Base-by-base conservation (phyloP, 2,797 vertebrate species). In the Prunella strophiata region DNA sequence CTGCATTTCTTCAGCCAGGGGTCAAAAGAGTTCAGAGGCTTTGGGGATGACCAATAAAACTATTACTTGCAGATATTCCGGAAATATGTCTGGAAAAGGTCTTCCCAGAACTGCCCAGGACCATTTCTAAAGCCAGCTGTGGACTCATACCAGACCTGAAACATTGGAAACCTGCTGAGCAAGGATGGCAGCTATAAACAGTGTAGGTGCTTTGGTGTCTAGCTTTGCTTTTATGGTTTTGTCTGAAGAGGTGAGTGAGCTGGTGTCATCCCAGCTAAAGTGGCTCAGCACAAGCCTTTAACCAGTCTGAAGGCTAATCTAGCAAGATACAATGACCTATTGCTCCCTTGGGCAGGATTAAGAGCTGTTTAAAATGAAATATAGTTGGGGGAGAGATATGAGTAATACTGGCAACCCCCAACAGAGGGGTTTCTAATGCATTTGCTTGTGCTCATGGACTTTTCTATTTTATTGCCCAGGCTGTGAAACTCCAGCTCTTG, bases 131-230 rank as follows among this genome's bases (percentile, higher is more conserved):
- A 88, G 80, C 25, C 58, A 75, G 36, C 51, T 82, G 36, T n/a
- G 67, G 48, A 76, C 26, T 84, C 74, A 78, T 52, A 94, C n/a
- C 51, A 81, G 85, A 81, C 55, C 58, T 88, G 88, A 88, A 89
- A 82, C 45, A 45, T 63, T 80, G 68, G 48, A 92, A 96, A 95
- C 90, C 82, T 95, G 83, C 66, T 90, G 85, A 79, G 67, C 88
- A 84, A 81, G 93, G 73, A 38, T 81, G 62, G 51, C 58, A 81
- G 32, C 70, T 81, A 16, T 67, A 94, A 96, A 86, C 90, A 84
- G 11, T 23, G 63, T 63, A 58, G 43, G n/a, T 86, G 66, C 59
- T 86, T 91, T 88, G 9, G 55, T 76, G 76, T 78, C 85, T 78
- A 72, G 82, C 15, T 87, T 72, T 91, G 70, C 29, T 91, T 88